Conservation (phyloP, 2,113 vertebrate genomes). For the Apaloderma vittatum region DNA sequence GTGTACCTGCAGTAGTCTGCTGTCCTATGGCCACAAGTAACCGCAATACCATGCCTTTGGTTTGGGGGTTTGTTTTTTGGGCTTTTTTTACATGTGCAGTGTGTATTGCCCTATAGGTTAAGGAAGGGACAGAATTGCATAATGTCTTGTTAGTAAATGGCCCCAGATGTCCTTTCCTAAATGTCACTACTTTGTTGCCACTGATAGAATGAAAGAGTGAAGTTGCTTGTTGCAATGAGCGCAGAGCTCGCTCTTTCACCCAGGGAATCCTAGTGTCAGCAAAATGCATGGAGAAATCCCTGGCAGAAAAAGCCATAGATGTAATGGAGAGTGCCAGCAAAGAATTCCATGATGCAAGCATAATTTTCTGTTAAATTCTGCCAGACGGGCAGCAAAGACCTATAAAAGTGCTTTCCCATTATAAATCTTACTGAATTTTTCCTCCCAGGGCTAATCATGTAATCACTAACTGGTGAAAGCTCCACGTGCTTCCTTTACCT, state of each 20-base stretch:
- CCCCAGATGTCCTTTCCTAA: not conserved
- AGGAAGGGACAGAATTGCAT: not conserved
- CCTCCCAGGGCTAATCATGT: constrained; percentile 1
- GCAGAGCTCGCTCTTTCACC: constrained; percentile 5
- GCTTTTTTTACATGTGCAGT: not conserved
- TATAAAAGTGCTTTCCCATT: constrained; percentile 12
- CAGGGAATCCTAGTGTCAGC: constrained; percentile 20
- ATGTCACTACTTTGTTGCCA: not conserved
- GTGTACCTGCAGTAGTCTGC: not conserved
- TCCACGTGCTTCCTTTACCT: constrained; percentile 34
- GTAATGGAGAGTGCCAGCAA: constrained; percentile 24
- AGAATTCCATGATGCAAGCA: constrained; percentile 15
- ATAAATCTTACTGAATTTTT: constrained; percentile 49
- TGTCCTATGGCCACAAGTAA: not conserved
- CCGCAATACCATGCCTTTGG: not conserved
- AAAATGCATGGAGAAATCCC: constrained; percentile 4
- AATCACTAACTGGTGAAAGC: constrained; percentile 35
- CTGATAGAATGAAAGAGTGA: not conserved
- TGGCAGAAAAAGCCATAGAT: constrained; percentile 15
- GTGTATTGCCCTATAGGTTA: not conserved
- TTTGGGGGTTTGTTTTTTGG: not conserved
- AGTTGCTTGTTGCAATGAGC: not conserved
- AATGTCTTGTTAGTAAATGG: not conserved
- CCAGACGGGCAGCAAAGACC: constrained; percentile 3
- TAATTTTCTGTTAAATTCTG: constrained; percentile 40